phyloP scores from a whole-genome alignment of 2,797 vertebrate genomes.

The Pangasius djambal region DNA sequence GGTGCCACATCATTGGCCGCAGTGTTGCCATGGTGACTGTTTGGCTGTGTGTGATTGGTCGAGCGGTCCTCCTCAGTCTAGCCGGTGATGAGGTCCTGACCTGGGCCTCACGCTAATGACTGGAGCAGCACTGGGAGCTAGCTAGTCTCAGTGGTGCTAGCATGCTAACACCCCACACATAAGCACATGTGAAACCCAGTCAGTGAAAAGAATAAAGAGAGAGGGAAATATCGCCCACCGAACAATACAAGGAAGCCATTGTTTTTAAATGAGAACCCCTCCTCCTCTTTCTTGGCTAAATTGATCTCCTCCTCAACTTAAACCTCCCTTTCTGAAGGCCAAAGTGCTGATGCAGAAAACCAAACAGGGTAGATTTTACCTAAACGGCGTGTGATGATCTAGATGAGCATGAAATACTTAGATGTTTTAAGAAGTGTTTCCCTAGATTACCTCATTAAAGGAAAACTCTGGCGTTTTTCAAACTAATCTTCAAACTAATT shows the following conservation, averaged over 20 bases:
- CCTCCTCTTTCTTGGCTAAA: not conserved
- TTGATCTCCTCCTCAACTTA: not conserved
- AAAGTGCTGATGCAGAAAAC: not conserved
- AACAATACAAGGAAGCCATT: constrained; percentile 73
- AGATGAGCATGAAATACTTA: not conserved
- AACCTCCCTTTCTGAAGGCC: not conserved
- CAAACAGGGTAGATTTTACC: not conserved
- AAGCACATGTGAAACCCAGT: not conserved
- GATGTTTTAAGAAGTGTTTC: not conserved
- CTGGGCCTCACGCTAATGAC: constrained; percentile 67
- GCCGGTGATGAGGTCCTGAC: constrained; percentile 70
- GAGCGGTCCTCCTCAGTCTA: constrained; percentile 61
- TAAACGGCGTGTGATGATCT: not conserved
- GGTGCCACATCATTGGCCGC: constrained; percentile 27
- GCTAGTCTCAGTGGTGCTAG: constrained; percentile 22
- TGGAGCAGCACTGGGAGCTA: constrained; percentile 67
- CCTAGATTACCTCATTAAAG: not conserved
- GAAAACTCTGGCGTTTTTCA: not conserved
- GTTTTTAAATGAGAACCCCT: constrained; percentile 54
- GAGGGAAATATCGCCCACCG: constrained; percentile 42
- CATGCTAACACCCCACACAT: constrained; percentile 20
- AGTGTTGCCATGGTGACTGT: constrained; percentile 21
- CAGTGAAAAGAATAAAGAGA: constrained; percentile 35
- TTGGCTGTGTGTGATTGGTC: constrained; percentile 20
- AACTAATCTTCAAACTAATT: not conserved